Percentiles rank a stretch among this genome's conserved stretches.
phyloP scores from a whole-genome alignment of 2,113 vertebrate species.

The Oryzias javanicus region DNA sequence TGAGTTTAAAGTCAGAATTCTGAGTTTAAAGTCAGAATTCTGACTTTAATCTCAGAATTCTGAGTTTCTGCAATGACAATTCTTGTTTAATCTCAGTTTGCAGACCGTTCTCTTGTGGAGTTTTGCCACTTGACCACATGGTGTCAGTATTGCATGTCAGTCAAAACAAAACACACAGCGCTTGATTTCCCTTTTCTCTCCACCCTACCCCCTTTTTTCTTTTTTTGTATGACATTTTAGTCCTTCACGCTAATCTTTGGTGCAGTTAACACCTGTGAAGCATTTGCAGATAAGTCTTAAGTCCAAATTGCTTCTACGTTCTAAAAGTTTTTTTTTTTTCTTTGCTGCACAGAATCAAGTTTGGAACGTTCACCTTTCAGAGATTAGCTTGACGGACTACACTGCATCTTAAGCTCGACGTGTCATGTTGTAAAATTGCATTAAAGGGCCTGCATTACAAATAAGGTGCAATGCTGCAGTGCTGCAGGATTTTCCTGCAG shows the following conservation, averaged over 20 bases:
- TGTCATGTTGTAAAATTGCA: slow-evolving; percentile 28
- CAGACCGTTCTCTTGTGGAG: not conserved
- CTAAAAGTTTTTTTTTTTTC: slow-evolving; percentile 20
- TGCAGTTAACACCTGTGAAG: slow-evolving; percentile 52
- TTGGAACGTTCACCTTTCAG: slow-evolving; percentile 34
- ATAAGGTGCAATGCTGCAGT: slow-evolving; percentile 4
- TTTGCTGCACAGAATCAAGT: slow-evolving; percentile 9
- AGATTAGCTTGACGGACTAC: slow-evolving; percentile 33
- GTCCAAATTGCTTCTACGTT: slow-evolving; percentile 50
- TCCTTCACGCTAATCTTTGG: slow-evolving; percentile 60
- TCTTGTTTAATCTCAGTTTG: not conserved
- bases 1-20: no score
- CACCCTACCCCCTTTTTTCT: not conserved
- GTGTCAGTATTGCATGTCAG: slow-evolving; percentile 53
- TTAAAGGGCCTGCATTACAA: slow-evolving; percentile 13
- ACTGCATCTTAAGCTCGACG: slow-evolving; percentile 15
- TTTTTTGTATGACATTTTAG: slow-evolving; percentile 46
- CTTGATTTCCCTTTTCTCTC: slow-evolving; percentile 6
- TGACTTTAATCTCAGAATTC: no score
- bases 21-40: no score
- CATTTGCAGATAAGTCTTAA: slow-evolving; percentile 49
- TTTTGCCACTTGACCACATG: slow-evolving; percentile 32
- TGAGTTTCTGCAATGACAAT: not conserved
- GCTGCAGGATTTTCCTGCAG: not conserved
- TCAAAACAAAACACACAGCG: slow-evolving; percentile 4